Percentiles rank a stretch among this genome's conserved stretches.
These are phyloP conservation scores for Tetragnatha versicolor DNA, from an alignment of 1,140 invertebrate genomes.

Conservation along the genomic window DNA sequence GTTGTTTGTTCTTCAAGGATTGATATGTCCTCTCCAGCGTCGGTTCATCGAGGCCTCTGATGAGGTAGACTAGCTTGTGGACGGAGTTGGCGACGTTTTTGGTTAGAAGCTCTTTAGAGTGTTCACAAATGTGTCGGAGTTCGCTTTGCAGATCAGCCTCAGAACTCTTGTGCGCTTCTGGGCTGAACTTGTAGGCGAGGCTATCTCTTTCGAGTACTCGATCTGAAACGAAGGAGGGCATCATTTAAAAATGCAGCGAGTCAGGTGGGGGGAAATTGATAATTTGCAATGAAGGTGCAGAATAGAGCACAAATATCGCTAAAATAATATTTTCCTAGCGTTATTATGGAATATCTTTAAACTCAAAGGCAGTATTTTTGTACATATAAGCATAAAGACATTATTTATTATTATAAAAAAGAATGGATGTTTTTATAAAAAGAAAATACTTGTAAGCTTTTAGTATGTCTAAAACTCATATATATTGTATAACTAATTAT, in stretches of 20 bases:
- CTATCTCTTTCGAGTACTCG: conserved; percentile 18
- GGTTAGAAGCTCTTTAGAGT: conserved; percentile 3
- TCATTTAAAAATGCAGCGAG: too few relatives aligned
- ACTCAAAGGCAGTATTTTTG: too few relatives aligned
- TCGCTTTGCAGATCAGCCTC: background rate
- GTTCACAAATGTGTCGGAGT: conserved; percentile 19
- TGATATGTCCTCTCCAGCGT: conserved; percentile 9
- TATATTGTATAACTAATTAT: background rate
- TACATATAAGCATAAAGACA: too few relatives aligned
- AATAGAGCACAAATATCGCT: too few relatives aligned
- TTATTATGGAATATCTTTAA: too few relatives aligned
- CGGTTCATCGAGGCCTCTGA: background rate
- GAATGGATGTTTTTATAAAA: background rate
- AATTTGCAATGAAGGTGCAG: too few relatives aligned
- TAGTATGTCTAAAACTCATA: background rate
- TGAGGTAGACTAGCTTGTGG: conserved; percentile 36
- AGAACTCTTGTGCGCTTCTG: background rate
- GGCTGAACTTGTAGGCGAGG: conserved; percentile 24
- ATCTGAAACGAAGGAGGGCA: too few relatives aligned
- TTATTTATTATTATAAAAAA: background rate
- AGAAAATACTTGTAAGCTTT: background rate
- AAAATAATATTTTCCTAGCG: too few relatives aligned
- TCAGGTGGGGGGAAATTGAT: too few relatives aligned
- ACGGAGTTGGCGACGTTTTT: conserved; percentile 4
- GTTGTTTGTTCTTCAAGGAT: conserved; percentile 26